These are phyloP conservation scores for Gadopsis bispinosus DNA, from an alignment of 2,797 vertebrate species.

Conservation along the genomic window DNA sequence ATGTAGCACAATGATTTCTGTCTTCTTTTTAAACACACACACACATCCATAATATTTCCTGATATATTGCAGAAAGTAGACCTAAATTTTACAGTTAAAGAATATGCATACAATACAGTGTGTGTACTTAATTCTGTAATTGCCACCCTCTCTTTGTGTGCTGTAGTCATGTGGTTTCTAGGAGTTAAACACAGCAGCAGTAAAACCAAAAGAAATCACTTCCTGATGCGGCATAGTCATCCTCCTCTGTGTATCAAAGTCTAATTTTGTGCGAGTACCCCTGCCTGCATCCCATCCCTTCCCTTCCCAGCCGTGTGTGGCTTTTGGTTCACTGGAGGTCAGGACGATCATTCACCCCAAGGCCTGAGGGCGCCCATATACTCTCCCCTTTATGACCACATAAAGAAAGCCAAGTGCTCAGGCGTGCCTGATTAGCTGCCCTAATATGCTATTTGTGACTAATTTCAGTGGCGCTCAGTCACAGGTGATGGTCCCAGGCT, in stretches of 20 bases:
- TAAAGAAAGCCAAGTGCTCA: conserved; percentile 95
- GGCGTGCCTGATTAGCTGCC: conserved; percentile 95
- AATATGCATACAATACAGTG: conserved; percentile 24
- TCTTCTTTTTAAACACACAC: not conserved
- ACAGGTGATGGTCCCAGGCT: conserved; percentile 92
- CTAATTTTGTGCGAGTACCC: conserved; percentile 67
- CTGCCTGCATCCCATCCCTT: conserved; percentile 65
- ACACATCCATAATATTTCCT: not conserved
- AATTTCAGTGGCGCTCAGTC: conserved; percentile 95
- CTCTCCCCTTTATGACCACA: conserved; percentile 93
- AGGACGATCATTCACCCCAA: conserved; percentile 93
- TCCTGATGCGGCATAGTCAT: conserved; percentile 54
- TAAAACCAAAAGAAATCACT: conserved; percentile 62
- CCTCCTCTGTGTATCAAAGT: conserved; percentile 64
- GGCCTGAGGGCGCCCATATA: conserved; percentile 89
- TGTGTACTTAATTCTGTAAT: conserved; percentile 45
- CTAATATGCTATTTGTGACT: conserved; percentile 99
- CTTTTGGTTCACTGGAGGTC: conserved; percentile 91
- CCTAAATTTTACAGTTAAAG: not conserved
- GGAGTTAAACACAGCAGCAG: conserved; percentile 43
- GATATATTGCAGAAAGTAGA: not conserved
- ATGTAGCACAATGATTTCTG: not conserved
- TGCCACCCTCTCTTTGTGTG: conserved; percentile 32
- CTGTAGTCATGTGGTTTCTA: conserved; percentile 47
- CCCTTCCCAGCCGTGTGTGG: conserved; percentile 78